Evolutionary conservation across 2,113 vertebrate genomes (phyloP), one percentile per base, ranked within the genome.

Genomic region (Xiphophorus maculatus): DNA sequence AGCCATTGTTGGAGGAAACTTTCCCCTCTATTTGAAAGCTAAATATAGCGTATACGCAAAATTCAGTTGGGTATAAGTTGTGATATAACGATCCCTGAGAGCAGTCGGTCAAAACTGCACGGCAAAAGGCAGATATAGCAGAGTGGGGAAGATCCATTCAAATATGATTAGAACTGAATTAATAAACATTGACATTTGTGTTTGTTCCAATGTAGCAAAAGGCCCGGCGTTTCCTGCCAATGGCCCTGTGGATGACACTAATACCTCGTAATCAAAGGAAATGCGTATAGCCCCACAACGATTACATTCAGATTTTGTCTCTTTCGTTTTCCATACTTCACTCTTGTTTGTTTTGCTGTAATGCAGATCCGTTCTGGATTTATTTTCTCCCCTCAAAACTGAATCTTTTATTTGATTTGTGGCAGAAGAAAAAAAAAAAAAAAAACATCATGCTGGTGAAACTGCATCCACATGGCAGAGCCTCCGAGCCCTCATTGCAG

Each of bases 381-480:
- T 89, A 89, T 90, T 92, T 93, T 93, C 87, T 89, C 73, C 88
- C 91, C 88, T 90, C 88, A 92, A 90, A 92, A 85, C 89, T 77
- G 73, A 91, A 87, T 90, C 82, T 91, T 92, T 92, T 91, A 92
- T 94, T 93, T 92, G 89, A 92, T 93, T 94, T 94, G 92, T 73
- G 82, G 88, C 85, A 82, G 85, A 89, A 85, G 83, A 80, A 66
- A 85, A 66, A 85, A 83, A 83, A 83, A 83, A 11, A 3, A 37
- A 73, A 66, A 78, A 83, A 81, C 80, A 69, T 85, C 69, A 83
- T 89, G 84, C 86, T 80, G 89, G 84, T 92, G 82, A 94, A 95
- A 94, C 93, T 87, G 89, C 91, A 94, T 93, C 93, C 93, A 94
- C 88, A 92, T 94, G 93, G 88, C 69, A 78, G 82, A 84, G 84